These are phyloP conservation scores for Nemapogon koenigi DNA, from an alignment of 2,888 invertebrate genomes.

Conservation along the genomic window DNA sequence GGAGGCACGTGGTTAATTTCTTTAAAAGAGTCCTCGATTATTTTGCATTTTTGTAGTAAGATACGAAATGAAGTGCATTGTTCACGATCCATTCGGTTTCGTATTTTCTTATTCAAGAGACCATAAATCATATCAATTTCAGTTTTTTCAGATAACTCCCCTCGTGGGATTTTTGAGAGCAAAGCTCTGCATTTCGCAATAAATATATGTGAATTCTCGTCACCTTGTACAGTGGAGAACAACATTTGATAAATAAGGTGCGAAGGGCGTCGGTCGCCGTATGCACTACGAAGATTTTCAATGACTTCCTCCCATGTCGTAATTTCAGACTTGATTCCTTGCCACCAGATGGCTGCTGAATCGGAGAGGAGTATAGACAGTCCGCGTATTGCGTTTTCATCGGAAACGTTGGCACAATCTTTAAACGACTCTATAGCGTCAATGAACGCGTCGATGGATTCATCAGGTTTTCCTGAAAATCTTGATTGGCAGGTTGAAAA, in stretches of 20 bases:
- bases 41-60: conserved; percentile 7
- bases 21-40: conserved; percentile 10
- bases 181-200: conserved; percentile 11
- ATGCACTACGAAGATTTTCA: conserved; percentile 9
- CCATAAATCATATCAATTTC: conserved; percentile 17
- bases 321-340: conserved; percentile 15
- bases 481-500: too few relatives aligned
- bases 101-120: conserved; percentile 13
- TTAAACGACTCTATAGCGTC: conserved; percentile 19
- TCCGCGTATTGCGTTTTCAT: conserved; percentile 18
- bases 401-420: conserved; percentile 18
- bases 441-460: conserved; percentile 19
- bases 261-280: conserved; percentile 13
- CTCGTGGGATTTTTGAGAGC: conserved; percentile 13
- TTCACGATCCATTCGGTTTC: conserved; percentile 19
- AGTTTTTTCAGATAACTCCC: conserved; percentile 9
- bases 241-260: conserved; percentile 14
- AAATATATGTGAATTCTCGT: conserved; percentile 14
- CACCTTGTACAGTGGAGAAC: conserved; percentile 11
- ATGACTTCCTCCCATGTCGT: conserved; percentile 13
- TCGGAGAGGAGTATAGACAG: conserved; percentile 19
- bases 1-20: too few relatives aligned
- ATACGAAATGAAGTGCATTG: conserved; percentile 14
- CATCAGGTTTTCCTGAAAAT: too few relatives aligned
- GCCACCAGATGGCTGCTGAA: conserved; percentile 19